Evolutionary conservation across 2,113 vertebrate species (phyloP).

Genomic region (Poeciliopsis occidentalis): DNA sequence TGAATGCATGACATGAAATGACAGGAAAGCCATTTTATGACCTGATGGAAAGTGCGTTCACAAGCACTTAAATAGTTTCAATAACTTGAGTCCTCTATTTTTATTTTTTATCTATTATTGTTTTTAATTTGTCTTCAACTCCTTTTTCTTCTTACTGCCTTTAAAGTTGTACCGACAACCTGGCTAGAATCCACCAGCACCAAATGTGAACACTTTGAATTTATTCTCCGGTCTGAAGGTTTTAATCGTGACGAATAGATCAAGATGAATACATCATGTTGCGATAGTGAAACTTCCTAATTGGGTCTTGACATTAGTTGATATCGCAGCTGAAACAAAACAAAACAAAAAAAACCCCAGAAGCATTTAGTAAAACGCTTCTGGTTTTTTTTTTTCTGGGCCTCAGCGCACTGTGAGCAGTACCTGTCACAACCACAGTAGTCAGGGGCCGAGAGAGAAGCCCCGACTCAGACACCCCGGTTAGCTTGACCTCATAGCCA

Average conservation of each 20-base stretch:
- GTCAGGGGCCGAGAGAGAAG: slow-evolving; percentile 89
- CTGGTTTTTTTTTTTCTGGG: neutral
- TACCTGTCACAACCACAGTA: slow-evolving; percentile 94
- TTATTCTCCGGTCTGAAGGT: neutral
- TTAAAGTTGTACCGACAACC: neutral
- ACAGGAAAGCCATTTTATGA: neutral
- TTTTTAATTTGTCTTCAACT: neutral
- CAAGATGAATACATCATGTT: slow-evolving; percentile 16
- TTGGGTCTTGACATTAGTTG: neutral
- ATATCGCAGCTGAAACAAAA: slow-evolving; percentile 2
- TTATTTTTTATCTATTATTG: too few relatives aligned
- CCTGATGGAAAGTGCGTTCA: neutral
- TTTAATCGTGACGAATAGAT: neutral
- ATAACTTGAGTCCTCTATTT: neutral
- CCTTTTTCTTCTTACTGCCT: neutral
- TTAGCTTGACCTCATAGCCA: slow-evolving; percentile 86
- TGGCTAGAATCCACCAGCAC: neutral
- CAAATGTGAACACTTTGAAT: neutral
- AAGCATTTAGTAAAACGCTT: slow-evolving; percentile 24
- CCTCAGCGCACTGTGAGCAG: slow-evolving; percentile 42
- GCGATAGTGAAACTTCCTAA: slow-evolving; percentile 51
- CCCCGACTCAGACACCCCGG: slow-evolving; percentile 87
- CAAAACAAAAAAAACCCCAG: neutral
- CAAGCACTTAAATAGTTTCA: neutral
- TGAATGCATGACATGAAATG: neutral